Evolutionary conservation across 2,797 vertebrate genomes (phyloP).

Genomic region (Fratercula arctica): DNA sequence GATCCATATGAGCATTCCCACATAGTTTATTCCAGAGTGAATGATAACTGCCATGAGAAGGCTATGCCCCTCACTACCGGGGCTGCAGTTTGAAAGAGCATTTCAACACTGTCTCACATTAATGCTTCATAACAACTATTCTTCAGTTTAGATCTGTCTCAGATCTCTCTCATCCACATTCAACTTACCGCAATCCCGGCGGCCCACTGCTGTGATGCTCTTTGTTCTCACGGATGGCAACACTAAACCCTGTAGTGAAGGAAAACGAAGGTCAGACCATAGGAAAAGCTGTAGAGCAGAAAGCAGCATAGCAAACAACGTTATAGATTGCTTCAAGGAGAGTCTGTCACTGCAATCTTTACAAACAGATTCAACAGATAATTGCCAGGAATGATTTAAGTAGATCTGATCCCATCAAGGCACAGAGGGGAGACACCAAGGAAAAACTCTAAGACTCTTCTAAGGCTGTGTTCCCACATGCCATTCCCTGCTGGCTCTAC

Average conservation of each 20-base stretch:
- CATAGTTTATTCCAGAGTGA: background rate
- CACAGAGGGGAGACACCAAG: background rate
- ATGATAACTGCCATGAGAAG: background rate
- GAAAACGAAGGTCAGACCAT: background rate
- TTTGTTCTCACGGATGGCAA: background rate
- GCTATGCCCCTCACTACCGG: background rate
- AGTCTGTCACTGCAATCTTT: background rate
- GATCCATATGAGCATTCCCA: background rate
- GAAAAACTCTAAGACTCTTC: background rate
- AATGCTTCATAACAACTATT: background rate
- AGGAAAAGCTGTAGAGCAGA: background rate
- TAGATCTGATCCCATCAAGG: background rate
- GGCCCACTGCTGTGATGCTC: background rate
- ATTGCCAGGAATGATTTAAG: background rate
- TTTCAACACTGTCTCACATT: too few relatives aligned
- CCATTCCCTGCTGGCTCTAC: background rate
- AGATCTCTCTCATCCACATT: background rate
- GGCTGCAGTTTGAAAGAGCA: background rate
- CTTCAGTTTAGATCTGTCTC: background rate
- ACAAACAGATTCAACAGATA: background rate
- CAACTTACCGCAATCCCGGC: background rate
- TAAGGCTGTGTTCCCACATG: background rate
- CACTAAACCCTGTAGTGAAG: background rate
- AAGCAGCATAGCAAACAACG: background rate
- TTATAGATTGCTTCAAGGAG: background rate